Percentiles rank a stretch among this genome's conserved stretches.
Conservation (phyloP, 1,140 invertebrate species). For the Polypedilum pembai region DNA sequence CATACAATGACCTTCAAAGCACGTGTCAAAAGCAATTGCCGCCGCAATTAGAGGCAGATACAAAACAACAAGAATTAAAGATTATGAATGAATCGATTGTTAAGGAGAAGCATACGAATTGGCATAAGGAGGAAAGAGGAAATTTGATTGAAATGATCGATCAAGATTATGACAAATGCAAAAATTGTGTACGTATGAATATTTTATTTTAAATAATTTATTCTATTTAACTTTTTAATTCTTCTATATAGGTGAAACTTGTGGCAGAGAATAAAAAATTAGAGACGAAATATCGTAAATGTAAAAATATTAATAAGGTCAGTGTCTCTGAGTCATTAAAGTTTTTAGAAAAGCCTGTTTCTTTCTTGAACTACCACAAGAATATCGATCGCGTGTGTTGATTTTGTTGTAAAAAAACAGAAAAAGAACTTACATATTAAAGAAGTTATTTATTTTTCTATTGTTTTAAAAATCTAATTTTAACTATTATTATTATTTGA, state of each 20-base stretch:
- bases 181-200: no score
- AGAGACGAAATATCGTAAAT: not conserved
- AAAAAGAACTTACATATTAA: no score
- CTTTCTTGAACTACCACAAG: not conserved
- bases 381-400: not conserved
- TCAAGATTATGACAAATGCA: no score
- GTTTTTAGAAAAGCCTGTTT: not conserved
- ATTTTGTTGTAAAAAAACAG: not conserved
- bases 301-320: conserved; percentile 1
- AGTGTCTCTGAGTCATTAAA: conserved; percentile 1
- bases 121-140: no score
- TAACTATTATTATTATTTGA: not conserved
- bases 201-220: no score
- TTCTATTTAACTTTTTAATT: no score
- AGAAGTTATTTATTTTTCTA: not conserved
- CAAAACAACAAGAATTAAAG: not conserved
- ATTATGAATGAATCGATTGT: not conserved
- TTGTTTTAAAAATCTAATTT: not conserved
- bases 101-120: no score
- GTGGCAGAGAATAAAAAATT: not conserved
- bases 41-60: not conserved
- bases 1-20: conserved; percentile 18
- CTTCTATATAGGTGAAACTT: not conserved
- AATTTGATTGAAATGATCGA: no score
- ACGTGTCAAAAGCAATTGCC: not conserved